Evolutionary conservation across 1,140 invertebrate species (phyloP), one percentile per base, ranked within the genome.

Genomic region (Microplitis mediator): DNA sequence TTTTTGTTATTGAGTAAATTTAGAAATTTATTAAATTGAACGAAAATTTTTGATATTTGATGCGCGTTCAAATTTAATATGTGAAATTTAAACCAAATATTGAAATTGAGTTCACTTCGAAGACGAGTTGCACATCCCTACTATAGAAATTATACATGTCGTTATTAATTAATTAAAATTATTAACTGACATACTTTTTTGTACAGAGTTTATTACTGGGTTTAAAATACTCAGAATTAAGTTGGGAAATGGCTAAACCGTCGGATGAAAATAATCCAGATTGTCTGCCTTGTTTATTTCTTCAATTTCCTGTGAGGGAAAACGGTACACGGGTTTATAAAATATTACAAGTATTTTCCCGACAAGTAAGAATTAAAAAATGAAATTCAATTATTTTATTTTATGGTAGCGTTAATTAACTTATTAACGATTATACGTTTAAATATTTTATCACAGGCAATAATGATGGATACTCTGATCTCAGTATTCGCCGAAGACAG

Each of bases 401-500:
- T 45, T 23, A 23, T 23, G 1, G 2, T 23, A 23, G 23, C 23
- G 23, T 23, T 23, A 2, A 23, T 23, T 23, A 23, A 23, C 2
- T 23, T 23, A 23, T 23, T 23, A 2, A 23, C n/a, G n/a, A n/a
- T n/a, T 23, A 23, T 1, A 23, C 23, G 0, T 23, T 23, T 23
- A 23, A 23, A 23, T 23, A 23, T 23, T 23, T 23, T 23, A 23
- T 75, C 74, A 72, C 39, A 90, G 90, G 95, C 95, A 56, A 91
- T 93, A 72, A 93, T 97, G 90, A 97, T 98, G 92, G 95, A 98
- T 86, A 94, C 94, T 3, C 86, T 98, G 16, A 96, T 98, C 69
- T 91, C 93, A 52, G 91, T 93, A 64, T 97, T 96, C 85, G 94
- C 95, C 1, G 92, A 93, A 36, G 92, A 94, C 74, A 88, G 92